Conservation (phyloP, 2,888 invertebrate genomes). For the Tridacna crocea region DNA sequence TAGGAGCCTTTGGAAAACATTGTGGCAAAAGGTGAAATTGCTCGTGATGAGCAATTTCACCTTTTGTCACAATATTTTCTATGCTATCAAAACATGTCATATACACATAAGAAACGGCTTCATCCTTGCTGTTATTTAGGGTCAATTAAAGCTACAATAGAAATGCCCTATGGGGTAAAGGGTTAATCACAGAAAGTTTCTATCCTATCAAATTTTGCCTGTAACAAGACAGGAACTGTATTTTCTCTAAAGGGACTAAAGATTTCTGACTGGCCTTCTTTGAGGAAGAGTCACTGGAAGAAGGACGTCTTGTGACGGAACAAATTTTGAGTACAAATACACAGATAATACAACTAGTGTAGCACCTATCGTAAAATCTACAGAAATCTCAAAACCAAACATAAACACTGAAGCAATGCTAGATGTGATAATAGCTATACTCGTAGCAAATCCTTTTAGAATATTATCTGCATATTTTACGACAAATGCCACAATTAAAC, state of each 20-base stretch:
- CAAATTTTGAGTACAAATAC: constrained; percentile 90
- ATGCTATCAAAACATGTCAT: too few relatives aligned
- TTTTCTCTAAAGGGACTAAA: neutral
- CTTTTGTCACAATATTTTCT: too few relatives aligned
- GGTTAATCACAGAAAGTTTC: too few relatives aligned
- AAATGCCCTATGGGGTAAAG: too few relatives aligned
- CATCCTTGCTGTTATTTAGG: too few relatives aligned
- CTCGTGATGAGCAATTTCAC: too few relatives aligned
- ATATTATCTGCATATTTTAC: constrained; percentile 99
- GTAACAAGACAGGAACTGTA: too few relatives aligned
- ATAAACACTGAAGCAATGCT: constrained; percentile 97
- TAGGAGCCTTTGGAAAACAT: too few relatives aligned
- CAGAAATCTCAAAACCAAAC: constrained; percentile 93
- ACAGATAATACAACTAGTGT: constrained; percentile 95
- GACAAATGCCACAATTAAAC: constrained; percentile 98
- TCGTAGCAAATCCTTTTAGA: constrained; percentile 95
- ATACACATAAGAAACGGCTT: too few relatives aligned
- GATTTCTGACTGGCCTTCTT: neutral
- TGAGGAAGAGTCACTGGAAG: neutral
- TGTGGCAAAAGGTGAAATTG: too few relatives aligned
- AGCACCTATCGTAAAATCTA: constrained; percentile 94
- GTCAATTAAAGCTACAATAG: too few relatives aligned
- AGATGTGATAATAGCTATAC: constrained; percentile 97
- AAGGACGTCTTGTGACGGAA: constrained; percentile 25
- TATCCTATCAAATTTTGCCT: too few relatives aligned